Percentiles rank a stretch among this genome's conserved stretches.
These are phyloP conservation scores for Pyrocoelia pectoralis DNA, from an alignment of 2,888 invertebrate species.

Conservation along the genomic window DNA sequence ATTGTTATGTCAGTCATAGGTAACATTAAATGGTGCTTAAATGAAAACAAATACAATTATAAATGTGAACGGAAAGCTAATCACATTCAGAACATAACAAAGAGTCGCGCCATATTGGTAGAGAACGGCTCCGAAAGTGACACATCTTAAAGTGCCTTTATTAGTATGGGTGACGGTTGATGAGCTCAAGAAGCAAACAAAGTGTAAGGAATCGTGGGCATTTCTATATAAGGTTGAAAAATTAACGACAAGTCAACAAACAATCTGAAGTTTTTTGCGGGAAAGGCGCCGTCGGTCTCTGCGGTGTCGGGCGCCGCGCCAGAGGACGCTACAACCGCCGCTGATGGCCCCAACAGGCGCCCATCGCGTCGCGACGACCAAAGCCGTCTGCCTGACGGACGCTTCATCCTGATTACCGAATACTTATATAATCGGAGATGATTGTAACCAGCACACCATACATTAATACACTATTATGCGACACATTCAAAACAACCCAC, in stretches of 20 bases:
- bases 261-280: constrained; percentile 53
- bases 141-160: constrained; percentile 7
- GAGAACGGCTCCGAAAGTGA: neutral
- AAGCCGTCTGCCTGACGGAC: constrained; percentile 55
- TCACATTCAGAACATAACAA: neutral
- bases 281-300: constrained; percentile 47
- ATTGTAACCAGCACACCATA: constrained; percentile 49
- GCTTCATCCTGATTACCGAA: constrained; percentile 50
- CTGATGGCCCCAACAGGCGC: constrained; percentile 68
- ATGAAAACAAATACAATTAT: no score
- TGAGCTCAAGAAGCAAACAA: constrained; percentile 32
- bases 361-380: constrained; percentile 54
- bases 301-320: constrained; percentile 62
- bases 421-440: constrained; percentile 51
- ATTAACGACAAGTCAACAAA: constrained; percentile 56
- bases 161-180: constrained; percentile 10
- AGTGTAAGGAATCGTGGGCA: constrained; percentile 36
- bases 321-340: constrained; percentile 52
- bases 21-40: no score
- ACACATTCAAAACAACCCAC: neutral
- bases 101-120: neutral
- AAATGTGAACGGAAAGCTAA: neutral
- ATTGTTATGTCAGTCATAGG: no score
- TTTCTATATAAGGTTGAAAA: constrained; percentile 43
- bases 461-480: constrained; percentile 44